Conservation (phyloP, 2,797 vertebrate genomes). For the Spea hammondii region DNA sequence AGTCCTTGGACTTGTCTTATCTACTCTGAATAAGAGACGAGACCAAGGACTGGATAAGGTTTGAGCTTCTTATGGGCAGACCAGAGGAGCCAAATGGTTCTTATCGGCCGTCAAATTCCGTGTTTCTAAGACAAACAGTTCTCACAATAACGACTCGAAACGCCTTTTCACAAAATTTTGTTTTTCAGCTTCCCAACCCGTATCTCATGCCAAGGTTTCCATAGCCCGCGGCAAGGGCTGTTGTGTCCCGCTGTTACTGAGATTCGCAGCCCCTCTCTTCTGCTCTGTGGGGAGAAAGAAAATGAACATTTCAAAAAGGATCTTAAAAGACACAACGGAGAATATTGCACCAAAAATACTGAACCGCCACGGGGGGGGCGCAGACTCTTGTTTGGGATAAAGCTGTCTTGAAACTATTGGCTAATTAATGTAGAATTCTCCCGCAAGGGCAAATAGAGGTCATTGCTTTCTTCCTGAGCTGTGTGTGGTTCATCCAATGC, state of each 20-base stretch:
- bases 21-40: too few relatives aligned
- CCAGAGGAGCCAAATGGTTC: too few relatives aligned
- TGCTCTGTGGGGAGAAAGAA: constrained; percentile 29
- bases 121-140: constrained; percentile 6
- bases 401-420: not conserved
- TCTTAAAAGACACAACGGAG: not conserved
- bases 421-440: constrained; percentile 15
- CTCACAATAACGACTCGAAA: not conserved
- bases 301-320: constrained; percentile 19
- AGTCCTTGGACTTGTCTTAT: too few relatives aligned
- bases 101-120: too few relatives aligned
- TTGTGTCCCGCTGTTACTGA: not conserved
- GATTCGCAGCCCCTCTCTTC: not conserved
- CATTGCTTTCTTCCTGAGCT: constrained; percentile 3
- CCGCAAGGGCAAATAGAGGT: constrained; percentile 30
- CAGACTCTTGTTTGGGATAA: not conserved
- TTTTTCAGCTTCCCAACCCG: not conserved
- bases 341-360: not conserved
- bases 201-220: constrained; percentile 9
- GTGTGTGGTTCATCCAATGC: not conserved
- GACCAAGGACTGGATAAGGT: too few relatives aligned
- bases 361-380: constrained; percentile 7
- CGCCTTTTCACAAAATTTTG: not conserved
- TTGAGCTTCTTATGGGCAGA: too few relatives aligned
- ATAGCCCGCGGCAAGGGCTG: constrained; percentile 17